Evolutionary conservation across 2,113 vertebrate species (phyloP).

Genomic region (Asarcornis scutulata): DNA sequence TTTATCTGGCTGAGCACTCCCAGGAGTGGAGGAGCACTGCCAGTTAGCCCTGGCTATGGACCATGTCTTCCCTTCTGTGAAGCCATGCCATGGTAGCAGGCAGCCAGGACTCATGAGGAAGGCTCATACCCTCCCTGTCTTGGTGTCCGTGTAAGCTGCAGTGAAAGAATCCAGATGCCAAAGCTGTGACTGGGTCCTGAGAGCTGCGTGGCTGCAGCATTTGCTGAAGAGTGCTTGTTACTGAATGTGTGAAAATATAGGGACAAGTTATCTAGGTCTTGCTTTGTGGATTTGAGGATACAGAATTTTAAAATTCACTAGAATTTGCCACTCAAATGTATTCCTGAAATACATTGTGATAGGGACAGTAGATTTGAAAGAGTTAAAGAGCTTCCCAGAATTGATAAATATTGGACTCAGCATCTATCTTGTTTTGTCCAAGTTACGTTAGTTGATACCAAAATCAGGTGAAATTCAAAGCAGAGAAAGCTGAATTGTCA

Average conservation of each 20-base stretch:
- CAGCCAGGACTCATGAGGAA: background rate
- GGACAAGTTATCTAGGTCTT: background rate
- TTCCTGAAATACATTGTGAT: background rate
- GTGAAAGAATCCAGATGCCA: background rate
- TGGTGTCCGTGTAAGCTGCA: background rate
- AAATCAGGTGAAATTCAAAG: background rate
- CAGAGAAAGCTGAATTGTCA: background rate
- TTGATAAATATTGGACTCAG: background rate
- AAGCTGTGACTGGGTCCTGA: background rate
- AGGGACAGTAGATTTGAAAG: background rate
- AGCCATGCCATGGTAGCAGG: background rate
- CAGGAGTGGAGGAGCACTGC: background rate
- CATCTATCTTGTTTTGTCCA: background rate
- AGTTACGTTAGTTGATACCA: background rate
- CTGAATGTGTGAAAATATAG: background rate
- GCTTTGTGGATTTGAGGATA: background rate
- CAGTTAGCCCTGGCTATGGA: background rate
- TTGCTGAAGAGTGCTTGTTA: background rate
- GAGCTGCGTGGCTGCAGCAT: background rate
- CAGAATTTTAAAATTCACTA: background rate
- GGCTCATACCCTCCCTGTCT: fast-evolving
- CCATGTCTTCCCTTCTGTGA: background rate
- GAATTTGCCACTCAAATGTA: background rate
- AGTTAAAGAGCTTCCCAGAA: background rate
- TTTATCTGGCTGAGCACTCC: background rate